These are phyloP conservation scores for Cyanistes caeruleus DNA, from an alignment of 2,113 vertebrate genomes.

Conservation along the genomic window DNA sequence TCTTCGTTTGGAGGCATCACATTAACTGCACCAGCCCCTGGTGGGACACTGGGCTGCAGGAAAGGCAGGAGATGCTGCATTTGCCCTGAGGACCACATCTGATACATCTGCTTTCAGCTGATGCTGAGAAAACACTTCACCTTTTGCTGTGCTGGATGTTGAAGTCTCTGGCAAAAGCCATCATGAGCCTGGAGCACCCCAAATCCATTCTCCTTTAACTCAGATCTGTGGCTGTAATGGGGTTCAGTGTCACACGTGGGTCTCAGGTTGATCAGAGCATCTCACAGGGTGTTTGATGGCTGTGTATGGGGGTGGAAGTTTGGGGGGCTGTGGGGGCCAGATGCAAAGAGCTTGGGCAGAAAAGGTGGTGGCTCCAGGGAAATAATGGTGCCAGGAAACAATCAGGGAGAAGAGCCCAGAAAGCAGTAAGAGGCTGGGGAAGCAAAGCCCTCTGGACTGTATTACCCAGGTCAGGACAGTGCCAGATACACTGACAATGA, in stretches of 20 bases:
- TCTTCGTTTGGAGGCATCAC: not conserved
- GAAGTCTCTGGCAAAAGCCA: not conserved
- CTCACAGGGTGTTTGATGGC: rapidly evolving
- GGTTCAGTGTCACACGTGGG: rapidly evolving
- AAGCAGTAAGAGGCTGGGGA: not conserved
- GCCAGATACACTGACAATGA: not conserved
- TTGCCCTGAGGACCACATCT: not conserved
- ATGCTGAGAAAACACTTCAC: not conserved
- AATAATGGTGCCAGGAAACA: not conserved
- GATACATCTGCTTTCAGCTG: not conserved
- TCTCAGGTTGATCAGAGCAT: not conserved
- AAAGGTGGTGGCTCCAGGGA: not conserved
- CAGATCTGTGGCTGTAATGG: not conserved
- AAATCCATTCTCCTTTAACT: not conserved
- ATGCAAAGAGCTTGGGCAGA: not conserved
- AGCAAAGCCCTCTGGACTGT: not conserved
- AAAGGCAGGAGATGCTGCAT: not conserved
- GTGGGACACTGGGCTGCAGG: not conserved
- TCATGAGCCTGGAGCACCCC: not conserved
- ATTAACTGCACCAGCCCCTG: not conserved
- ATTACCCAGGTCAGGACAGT: not conserved
- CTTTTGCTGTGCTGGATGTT: not conserved
- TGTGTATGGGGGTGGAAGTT: rapidly evolving
- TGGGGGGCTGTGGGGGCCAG: rapidly evolving
- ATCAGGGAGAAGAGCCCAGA: not conserved